A percentile compares a stretch with the other conserved stretches of the same genome.
Conservation (phyloP, 64 coral and sea anemone species). For the Cladopsammia gracilis region DNA sequence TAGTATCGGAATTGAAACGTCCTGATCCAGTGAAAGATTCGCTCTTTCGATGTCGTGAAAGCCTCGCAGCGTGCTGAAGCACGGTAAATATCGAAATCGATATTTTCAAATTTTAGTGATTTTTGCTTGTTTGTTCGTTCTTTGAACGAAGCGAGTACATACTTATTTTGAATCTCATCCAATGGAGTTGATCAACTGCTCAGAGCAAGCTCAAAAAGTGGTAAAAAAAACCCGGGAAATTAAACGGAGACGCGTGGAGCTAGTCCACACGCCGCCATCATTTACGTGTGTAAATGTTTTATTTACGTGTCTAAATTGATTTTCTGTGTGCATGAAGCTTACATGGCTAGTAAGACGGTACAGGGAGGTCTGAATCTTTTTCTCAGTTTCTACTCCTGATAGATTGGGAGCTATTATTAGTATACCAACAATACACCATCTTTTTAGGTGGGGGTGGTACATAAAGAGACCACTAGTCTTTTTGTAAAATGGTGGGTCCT, state of each 20-base stretch:
- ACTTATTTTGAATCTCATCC: constrained; percentile 48
- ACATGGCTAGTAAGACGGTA: too few species aligned
- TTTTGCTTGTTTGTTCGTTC: constrained; percentile 22
- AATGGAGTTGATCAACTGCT: neutral
- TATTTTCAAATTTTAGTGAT: constrained; percentile 31
- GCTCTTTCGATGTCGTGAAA: neutral
- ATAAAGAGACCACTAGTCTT: too few species aligned
- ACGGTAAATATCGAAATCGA: constrained; percentile 26
- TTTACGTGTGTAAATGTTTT: too few species aligned
- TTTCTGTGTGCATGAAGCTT: too few species aligned
- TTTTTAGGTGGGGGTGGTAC: too few species aligned
- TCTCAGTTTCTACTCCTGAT: too few species aligned
- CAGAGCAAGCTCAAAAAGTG: neutral
- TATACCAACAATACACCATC: too few species aligned
- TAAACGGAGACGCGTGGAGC: neutral
- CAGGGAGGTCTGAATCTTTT: too few species aligned
- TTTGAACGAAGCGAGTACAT: constrained; percentile 8
- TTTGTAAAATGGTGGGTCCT: too few species aligned
- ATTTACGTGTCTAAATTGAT: too few species aligned
- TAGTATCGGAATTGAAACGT: constrained; percentile 13
- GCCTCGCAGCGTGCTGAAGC: neutral
- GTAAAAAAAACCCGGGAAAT: neutral
- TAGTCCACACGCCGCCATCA: neutral
- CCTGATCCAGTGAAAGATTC: constrained; percentile 18
- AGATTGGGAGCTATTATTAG: too few species aligned